Conservation (phyloP, 2,797 vertebrate genomes). For the Onychomys torridus region DNA sequence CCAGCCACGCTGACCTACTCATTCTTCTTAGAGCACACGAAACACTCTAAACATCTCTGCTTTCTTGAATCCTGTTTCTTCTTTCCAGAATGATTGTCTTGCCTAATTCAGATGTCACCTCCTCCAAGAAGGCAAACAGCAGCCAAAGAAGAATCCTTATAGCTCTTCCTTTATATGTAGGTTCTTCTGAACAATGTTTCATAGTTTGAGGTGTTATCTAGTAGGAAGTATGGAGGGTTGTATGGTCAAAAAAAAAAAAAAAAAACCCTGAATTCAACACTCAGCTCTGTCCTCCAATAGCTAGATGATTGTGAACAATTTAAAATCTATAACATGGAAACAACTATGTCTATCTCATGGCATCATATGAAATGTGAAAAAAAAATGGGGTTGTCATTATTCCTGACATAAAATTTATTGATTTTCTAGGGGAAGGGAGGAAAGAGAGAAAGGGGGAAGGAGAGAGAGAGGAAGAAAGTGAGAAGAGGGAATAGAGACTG, state of each 20-base stretch:
- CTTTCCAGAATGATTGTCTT: not conserved
- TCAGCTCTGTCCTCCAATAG: not conserved
- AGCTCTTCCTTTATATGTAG: not conserved
- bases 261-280: not conserved
- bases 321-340: not conserved
- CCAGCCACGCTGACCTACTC: not conserved
- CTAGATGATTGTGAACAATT: not conserved
- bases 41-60: not conserved
- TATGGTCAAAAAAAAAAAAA: not conserved
- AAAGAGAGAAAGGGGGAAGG: fast-evolving
- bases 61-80: not conserved
- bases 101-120: not conserved
- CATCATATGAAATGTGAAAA: not conserved
- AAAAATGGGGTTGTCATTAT: not conserved
- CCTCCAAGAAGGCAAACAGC: not conserved
- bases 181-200: not conserved
- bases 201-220: not conserved
- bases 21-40: not conserved
- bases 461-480: too few species aligned
- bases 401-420: not conserved
- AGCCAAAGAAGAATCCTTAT: not conserved
- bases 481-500: too few species aligned
- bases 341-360: too few species aligned
- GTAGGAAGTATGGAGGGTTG: not conserved
- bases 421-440: not conserved